phyloP scores from a whole-genome alignment of 2,797 vertebrate genomes.

The Spheniscus humboldti region DNA sequence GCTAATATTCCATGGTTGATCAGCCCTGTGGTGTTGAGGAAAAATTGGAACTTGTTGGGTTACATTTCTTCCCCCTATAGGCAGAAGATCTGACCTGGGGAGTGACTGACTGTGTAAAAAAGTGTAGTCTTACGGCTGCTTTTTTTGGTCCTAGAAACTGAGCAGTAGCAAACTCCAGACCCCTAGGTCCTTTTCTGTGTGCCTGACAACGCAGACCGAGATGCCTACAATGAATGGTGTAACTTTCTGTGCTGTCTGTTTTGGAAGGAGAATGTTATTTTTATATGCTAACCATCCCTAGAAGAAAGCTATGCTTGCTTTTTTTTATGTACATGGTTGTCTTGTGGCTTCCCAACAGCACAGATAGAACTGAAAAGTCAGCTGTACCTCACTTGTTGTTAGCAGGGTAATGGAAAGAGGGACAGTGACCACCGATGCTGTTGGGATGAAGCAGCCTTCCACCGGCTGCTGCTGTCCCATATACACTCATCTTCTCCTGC shows the following conservation, averaged over 20 bases:
- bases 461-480: neutral
- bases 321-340: accelerated
- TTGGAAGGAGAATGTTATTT: neutral
- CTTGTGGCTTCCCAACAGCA: neutral
- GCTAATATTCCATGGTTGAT: neutral
- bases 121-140: neutral
- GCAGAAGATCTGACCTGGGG: neutral
- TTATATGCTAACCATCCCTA: neutral
- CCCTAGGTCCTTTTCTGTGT: neutral
- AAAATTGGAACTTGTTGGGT: neutral
- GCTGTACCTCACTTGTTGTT: too few relatives aligned
- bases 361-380: neutral
- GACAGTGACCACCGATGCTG: neutral
- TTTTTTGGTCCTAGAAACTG: neutral
- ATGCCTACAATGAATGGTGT: neutral
- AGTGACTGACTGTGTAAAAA: neutral
- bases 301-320: neutral
- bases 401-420: neutral
- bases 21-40: neutral
- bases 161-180: neutral
- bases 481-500: too few relatives aligned
- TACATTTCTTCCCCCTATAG: neutral
- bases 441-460: neutral
- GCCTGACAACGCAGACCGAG: neutral
- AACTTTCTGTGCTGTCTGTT: neutral